A percentile compares a stretch with the other conserved stretches of the same genome.
These are phyloP conservation scores for Coenobita brevimanus DNA, from an alignment of 1,140 invertebrate species.

Conservation along the genomic window DNA sequence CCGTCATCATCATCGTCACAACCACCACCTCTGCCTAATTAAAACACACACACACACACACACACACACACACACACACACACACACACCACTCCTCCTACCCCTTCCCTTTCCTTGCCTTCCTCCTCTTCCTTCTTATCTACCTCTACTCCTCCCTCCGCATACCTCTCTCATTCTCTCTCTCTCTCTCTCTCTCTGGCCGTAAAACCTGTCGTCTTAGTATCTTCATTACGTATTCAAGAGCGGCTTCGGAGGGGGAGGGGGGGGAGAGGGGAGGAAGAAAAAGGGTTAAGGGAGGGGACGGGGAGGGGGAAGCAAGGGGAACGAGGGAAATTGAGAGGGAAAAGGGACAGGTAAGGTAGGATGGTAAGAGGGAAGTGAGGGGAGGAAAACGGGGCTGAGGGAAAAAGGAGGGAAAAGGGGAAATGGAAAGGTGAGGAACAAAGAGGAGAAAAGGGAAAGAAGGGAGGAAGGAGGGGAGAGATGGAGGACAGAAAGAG, in stretches of 20 bases:
- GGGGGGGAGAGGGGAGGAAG: neutral
- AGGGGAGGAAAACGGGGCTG: neutral
- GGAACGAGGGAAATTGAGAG: neutral
- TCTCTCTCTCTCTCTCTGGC: constrained; percentile 30
- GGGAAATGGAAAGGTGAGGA: neutral
- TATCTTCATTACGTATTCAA: too few species aligned
- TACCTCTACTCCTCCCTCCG: neutral
- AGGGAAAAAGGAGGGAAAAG: neutral
- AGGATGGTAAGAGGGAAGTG: neutral
- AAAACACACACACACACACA: too few species aligned
- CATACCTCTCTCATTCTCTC: neutral
- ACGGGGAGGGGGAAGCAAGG: neutral
- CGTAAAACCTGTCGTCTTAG: neutral
- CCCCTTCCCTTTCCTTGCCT: too few species aligned
- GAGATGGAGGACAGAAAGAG: neutral
- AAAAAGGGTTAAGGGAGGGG: neutral
- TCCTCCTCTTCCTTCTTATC: neutral
- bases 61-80: too few species aligned
- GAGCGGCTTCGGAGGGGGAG: neutral
- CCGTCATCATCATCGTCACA: too few species aligned
- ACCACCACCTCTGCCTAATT: too few species aligned
- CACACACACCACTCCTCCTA: too few species aligned
- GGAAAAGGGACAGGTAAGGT: neutral
- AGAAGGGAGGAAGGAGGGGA: neutral
- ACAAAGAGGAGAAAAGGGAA: neutral